Percentiles rank a stretch among this genome's conserved stretches.
phyloP scores from a whole-genome alignment of 2,113 vertebrate species.

The Acanthisitta chloris region DNA sequence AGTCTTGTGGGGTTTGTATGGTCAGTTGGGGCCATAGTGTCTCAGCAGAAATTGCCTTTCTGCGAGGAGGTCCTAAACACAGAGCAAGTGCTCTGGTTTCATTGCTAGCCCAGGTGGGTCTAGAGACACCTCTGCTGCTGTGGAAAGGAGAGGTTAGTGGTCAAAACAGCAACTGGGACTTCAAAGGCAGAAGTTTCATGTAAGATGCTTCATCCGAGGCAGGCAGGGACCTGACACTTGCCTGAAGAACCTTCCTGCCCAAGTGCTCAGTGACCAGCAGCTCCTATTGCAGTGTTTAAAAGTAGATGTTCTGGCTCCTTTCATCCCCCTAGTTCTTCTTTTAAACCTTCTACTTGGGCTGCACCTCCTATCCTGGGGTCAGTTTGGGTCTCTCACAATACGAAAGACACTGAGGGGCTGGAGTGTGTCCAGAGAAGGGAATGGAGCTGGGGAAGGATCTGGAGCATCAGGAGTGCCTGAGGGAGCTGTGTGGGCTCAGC shows the following conservation, averaged over 20 bases:
- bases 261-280: rapidly evolving
- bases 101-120: rapidly evolving
- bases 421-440: rapidly evolving
- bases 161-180: not conserved
- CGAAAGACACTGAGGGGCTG: not conserved
- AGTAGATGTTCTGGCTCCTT: not conserved
- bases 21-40: rapidly evolving
- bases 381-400: not conserved
- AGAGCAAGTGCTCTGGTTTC: not conserved
- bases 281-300: not conserved
- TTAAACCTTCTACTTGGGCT: not conserved
- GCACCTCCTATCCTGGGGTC: not conserved
- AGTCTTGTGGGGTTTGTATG: rapidly evolving
- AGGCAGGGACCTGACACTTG: not conserved
- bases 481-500: not conserved
- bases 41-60: not conserved
- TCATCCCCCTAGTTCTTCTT: not conserved
- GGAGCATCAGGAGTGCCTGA: not conserved
- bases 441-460: rapidly evolving
- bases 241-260: not conserved
- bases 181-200: not conserved
- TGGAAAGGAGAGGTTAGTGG: not conserved
- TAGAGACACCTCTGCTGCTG: not conserved
- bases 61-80: not conserved
- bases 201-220: not conserved